These are phyloP conservation scores for Plagiodera versicolora DNA, from an alignment of 2,888 invertebrate genomes.

Conservation along the genomic window DNA sequence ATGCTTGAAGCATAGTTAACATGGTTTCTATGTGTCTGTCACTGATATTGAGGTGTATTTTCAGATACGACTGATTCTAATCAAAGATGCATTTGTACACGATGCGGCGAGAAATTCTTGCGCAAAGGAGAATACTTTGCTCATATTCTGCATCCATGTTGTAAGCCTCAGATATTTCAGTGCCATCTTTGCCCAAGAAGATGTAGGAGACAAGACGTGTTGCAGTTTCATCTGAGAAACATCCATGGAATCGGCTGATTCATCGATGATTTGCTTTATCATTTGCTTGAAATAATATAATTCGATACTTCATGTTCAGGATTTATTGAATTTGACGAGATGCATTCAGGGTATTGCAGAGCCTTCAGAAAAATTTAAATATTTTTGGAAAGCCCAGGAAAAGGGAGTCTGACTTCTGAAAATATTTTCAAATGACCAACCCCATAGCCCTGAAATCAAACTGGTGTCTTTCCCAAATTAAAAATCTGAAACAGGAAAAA, in stretches of 20 bases:
- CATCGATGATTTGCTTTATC: background rate
- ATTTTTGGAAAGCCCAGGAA: too few species aligned
- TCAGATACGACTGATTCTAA: background rate
- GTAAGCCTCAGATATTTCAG: constrained; percentile 51
- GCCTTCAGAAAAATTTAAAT: too few species aligned
- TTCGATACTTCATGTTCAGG: too few species aligned
- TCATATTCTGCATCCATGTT: constrained; percentile 48
- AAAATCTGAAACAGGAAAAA: too few species aligned
- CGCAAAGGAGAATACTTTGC: constrained; percentile 54
- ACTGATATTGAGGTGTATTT: background rate
- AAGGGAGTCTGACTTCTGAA: too few species aligned
- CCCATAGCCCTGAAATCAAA: too few species aligned
- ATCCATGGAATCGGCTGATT: constrained; percentile 7
- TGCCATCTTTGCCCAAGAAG: constrained; percentile 35
- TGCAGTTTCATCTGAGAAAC: constrained; percentile 6
- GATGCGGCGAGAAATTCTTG: constrained; percentile 17
- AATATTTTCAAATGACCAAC: too few species aligned
- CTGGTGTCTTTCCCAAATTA: too few species aligned
- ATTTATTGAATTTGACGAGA: too few species aligned
- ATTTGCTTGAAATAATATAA: too few species aligned
- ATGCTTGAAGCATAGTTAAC: too few species aligned
- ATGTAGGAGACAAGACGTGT: constrained; percentile 24
- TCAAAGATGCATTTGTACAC: constrained; percentile 9
- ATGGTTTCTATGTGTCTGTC: background rate
- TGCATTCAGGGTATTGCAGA: too few species aligned